phyloP scores from a whole-genome alignment of 2,113 vertebrate species.

The Gymnobelideus leadbeateri region DNA sequence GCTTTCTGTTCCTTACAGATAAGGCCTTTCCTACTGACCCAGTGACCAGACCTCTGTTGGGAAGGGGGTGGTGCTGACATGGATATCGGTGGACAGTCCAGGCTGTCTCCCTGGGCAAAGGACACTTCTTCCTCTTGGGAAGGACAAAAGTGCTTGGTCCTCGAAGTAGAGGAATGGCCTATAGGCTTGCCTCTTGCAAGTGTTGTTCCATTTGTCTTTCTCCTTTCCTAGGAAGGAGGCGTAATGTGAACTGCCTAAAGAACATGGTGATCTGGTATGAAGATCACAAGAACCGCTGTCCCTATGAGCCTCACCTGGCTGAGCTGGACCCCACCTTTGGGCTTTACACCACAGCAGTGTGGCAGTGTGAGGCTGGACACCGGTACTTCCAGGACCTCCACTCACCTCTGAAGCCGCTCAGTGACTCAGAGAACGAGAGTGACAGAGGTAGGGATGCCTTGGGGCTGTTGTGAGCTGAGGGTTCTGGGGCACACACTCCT shows the following conservation, averaged over 20 bases:
- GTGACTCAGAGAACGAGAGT: constrained; percentile 86
- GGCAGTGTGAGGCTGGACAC: constrained; percentile 91
- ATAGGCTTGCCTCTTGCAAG: neutral
- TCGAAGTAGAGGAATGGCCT: neutral
- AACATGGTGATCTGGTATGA: constrained; percentile 92
- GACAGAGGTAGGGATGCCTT: constrained; percentile 57
- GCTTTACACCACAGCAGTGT: constrained; percentile 89
- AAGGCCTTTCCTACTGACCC: neutral
- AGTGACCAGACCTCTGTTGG: neutral
- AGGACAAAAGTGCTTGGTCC: neutral
- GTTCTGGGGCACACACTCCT: neutral
- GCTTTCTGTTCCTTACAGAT: neutral
- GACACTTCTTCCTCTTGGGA: neutral
- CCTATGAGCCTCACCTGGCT: constrained; percentile 89
- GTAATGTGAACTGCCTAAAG: constrained; percentile 87
- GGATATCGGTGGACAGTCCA: neutral
- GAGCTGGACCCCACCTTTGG: constrained; percentile 87
- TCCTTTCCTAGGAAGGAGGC: constrained; percentile 80
- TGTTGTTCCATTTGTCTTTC: neutral
- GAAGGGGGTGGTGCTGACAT: neutral
- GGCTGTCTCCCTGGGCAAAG: neutral
- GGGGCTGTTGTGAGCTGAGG: neutral
- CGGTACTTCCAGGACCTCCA: constrained; percentile 92
- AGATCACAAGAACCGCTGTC: constrained; percentile 89
- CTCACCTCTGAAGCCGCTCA: constrained; percentile 84